Conservation (phyloP, 2,888 invertebrate genomes). For the Mimumesa dahlbomi region DNA sequence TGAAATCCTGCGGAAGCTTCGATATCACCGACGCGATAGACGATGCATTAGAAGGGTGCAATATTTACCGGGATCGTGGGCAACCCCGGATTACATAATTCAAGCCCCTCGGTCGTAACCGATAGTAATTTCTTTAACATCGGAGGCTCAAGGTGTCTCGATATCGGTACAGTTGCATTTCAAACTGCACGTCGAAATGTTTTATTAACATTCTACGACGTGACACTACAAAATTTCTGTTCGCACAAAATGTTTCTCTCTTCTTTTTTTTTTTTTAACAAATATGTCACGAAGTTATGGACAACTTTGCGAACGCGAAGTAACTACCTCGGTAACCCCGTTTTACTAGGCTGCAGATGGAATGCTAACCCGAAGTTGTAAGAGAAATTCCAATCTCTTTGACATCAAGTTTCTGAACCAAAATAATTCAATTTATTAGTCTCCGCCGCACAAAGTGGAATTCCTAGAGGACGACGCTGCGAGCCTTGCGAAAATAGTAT, state of each 20-base stretch:
- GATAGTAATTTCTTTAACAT: too few species aligned
- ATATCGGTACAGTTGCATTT: too few species aligned
- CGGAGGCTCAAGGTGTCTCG: too few species aligned
- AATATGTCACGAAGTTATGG: too few species aligned
- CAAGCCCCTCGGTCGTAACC: background rate
- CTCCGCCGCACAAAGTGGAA: too few species aligned
- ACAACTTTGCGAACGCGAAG: background rate
- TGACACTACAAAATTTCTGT: background rate
- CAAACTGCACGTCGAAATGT: background rate
- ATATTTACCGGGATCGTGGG: conserved; percentile 17
- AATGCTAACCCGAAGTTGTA: background rate
- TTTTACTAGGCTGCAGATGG: background rate
- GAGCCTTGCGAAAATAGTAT: background rate
- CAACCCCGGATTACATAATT: background rate
- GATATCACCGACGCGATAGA: conserved; percentile 23
- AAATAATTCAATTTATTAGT: too few species aligned
- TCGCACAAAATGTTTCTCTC: background rate
- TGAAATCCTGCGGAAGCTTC: conserved; percentile 46
- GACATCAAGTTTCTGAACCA: background rate
- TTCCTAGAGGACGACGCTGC: too few species aligned
- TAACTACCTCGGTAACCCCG: background rate
- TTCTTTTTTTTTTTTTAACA: too few species aligned
- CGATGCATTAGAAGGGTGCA: conserved; percentile 23
- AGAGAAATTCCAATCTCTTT: background rate
- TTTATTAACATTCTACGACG: background rate